These are phyloP conservation scores for Limenitis camilla DNA, from an alignment of 2,888 invertebrate species.

Conservation along the genomic window DNA sequence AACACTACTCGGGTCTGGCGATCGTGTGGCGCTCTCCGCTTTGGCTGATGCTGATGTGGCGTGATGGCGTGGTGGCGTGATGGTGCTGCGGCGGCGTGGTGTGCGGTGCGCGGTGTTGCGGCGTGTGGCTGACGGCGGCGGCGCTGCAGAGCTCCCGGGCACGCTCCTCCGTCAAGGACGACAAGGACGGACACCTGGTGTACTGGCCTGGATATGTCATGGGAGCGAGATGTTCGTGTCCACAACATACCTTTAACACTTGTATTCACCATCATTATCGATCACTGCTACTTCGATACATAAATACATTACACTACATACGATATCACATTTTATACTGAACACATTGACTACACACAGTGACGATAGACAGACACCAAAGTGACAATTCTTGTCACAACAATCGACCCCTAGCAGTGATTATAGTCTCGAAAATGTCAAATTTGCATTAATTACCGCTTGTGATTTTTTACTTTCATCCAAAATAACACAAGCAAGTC, in stretches of 20 bases:
- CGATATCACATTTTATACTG: constrained; percentile 17
- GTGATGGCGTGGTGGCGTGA: constrained; percentile 28
- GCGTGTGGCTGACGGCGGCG: constrained; percentile 13
- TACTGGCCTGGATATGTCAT: constrained; percentile 99
- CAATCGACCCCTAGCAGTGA: constrained; percentile 37
- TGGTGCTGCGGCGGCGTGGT: constrained; percentile 37
- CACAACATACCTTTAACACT: constrained; percentile 73
- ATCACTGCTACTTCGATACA: constrained; percentile 18
- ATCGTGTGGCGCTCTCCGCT: constrained; percentile 69
- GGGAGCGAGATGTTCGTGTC: constrained; percentile 99
- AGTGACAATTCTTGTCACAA: constrained; percentile 26
- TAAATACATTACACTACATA: constrained; percentile 27
- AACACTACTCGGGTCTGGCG: constrained; percentile 75
- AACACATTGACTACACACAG: constrained; percentile 24
- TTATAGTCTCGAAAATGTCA: constrained; percentile 41
- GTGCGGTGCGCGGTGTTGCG: constrained; percentile 25
- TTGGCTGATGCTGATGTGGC: constrained; percentile 36
- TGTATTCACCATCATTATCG: constrained; percentile 30
- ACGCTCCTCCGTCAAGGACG: constrained; percentile 96
- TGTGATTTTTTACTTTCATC: constrained; percentile 33
- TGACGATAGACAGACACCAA: constrained; percentile 22
- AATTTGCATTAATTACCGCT: constrained; percentile 27
- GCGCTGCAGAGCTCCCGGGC: constrained; percentile 85
- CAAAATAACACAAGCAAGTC: constrained; percentile 24
- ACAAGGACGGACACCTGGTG: constrained; percentile 99